These are phyloP conservation scores for Bedellia somnulentella DNA, from an alignment of 2,888 invertebrate species.

Conservation along the genomic window DNA sequence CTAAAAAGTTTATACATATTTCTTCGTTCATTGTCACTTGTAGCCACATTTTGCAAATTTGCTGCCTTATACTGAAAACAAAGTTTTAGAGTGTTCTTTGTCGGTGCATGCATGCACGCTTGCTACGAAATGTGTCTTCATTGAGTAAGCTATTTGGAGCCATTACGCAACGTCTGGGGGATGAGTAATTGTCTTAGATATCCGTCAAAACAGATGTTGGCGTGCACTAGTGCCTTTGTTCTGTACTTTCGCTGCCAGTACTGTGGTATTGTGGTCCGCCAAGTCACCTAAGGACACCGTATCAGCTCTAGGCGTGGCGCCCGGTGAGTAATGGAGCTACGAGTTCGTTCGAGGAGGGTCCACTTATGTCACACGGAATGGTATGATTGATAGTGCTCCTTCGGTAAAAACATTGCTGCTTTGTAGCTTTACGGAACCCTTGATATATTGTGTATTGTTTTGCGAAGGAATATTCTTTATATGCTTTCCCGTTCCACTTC, in stretches of 20 bases:
- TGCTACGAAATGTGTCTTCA: too few relatives aligned
- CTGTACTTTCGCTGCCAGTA: too few relatives aligned
- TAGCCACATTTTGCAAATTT: slow-evolving; percentile 6
- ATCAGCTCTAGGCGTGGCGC: slow-evolving; percentile 26
- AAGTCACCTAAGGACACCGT: slow-evolving; percentile 28
- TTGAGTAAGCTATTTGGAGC: too few relatives aligned
- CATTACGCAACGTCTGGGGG: too few relatives aligned
- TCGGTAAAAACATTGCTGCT: slow-evolving; percentile 42
- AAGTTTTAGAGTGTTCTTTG: too few relatives aligned
- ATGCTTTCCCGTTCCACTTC: background rate
- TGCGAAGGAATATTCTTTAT: slow-evolving; percentile 1
- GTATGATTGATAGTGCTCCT: slow-evolving; percentile 54
- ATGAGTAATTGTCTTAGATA: too few relatives aligned
- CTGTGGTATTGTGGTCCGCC: too few relatives aligned
- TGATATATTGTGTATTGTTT: slow-evolving; percentile 14
- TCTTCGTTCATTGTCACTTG: slow-evolving; percentile 4
- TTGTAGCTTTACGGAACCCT: slow-evolving; percentile 19
- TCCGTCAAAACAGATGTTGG: too few relatives aligned
- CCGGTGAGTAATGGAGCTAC: slow-evolving; percentile 51
- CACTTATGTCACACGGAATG: slow-evolving; percentile 52
- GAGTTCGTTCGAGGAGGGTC: slow-evolving; percentile 54
- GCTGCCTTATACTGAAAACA: slow-evolving; percentile 1
- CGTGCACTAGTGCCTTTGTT: too few relatives aligned
- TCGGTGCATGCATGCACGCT: too few relatives aligned
- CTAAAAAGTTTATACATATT: too few relatives aligned